Base-by-base conservation (phyloP, 2,888 invertebrate genomes). In the Melanargia galathea region DNA sequence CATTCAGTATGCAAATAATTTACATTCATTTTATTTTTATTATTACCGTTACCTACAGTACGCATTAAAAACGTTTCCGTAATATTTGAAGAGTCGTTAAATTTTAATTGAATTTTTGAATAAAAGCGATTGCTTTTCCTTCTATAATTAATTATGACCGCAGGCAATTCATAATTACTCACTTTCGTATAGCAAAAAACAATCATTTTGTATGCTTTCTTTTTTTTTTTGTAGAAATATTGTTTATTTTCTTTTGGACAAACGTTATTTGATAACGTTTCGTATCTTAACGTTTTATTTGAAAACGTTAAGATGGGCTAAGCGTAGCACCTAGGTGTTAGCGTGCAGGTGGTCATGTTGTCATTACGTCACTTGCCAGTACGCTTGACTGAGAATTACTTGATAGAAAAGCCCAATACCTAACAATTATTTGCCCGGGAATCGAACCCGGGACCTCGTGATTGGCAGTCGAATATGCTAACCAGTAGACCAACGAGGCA, bases 41-140 rank as follows among this genome's bases (percentile, higher is more conserved):
- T 0, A 24, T 22, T 10, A 4, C 13, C 2, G 22, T 0, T 35
- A 11, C 38, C n/a, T 18, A 40, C 38, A 24, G 13, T 26, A 18
- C 20, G 11, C 7, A 57, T 20, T 51, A 26, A 33, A 33, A 33
- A 52, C 20, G 11, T 52, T 52, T 11, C 13, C 52, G 7, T 52
- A 52, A 30, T 51, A 52, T 52, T 52, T 35, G 4, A 33, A 35
- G 13, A 18, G 35, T 52, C 52, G 52, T 52, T 52, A 52, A 52
- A 52, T 52, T 52, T 35, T 52, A 52, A 52, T 52, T 52, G 35
- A 52, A 35, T 35, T 52, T 52, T 52, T 52, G 33, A 51, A 52
- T 52, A 20, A 35, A 33, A 35, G 35, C 52, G 52, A 52, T 52
- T 35, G 52, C 35, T 52, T 35, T 52, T 52, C 13, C 51, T 52